These are phyloP conservation scores for Bruchidius siliquastri DNA, from an alignment of 2,888 invertebrate species.

Conservation along the genomic window DNA sequence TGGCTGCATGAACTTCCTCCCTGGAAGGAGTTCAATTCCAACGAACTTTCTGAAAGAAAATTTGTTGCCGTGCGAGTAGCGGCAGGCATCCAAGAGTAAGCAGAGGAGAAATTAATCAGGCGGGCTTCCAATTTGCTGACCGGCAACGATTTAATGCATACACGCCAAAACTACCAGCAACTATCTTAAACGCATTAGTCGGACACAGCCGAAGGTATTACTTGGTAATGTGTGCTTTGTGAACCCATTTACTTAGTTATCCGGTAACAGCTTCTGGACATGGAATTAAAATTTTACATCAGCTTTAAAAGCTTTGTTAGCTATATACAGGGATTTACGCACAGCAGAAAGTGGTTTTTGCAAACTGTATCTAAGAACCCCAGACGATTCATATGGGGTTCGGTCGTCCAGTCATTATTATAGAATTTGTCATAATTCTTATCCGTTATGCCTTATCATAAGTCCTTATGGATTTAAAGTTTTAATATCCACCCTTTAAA, in stretches of 20 bases:
- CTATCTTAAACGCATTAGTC: background rate
- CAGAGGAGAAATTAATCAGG: background rate
- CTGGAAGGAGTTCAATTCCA: background rate
- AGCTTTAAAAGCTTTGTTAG: no score
- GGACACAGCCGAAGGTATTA: background rate
- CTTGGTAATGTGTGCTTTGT: background rate
- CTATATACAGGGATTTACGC: no score
- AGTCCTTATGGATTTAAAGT: no score
- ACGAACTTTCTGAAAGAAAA: background rate
- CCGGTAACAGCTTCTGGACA: background rate
- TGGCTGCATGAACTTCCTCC: background rate
- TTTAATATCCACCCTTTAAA: no score
- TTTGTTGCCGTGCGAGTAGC: background rate
- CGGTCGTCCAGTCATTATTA: no score
- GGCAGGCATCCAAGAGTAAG: background rate
- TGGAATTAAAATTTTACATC: no score
- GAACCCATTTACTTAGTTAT: background rate
- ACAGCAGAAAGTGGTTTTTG: no score
- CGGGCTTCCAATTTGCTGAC: background rate
- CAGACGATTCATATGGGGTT: no score
- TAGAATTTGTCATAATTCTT: no score
- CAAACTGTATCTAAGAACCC: no score
- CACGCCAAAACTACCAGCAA: background rate
- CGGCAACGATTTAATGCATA: background rate
- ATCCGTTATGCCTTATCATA: no score